Evolutionary conservation across 1,140 invertebrate genomes (phyloP).

Genomic region (Branchinecta lynchi): DNA sequence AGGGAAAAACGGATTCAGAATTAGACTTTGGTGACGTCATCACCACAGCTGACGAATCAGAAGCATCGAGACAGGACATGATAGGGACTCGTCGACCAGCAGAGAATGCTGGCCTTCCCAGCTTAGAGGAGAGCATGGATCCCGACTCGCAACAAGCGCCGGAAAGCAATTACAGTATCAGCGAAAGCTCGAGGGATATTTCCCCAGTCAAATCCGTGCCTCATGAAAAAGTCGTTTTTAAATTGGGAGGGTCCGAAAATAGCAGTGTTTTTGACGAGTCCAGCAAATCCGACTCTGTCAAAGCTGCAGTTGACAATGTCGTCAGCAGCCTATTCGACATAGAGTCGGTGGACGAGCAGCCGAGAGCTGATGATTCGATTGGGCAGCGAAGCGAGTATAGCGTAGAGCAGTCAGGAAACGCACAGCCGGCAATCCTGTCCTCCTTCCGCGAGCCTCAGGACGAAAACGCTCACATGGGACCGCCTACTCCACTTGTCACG

Average conservation of each 20-base stretch:
- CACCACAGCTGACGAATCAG: no score
- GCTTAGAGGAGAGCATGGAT: no score
- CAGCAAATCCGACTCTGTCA: not conserved
- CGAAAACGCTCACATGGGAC: slow-evolving; percentile 2
- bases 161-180: no score
- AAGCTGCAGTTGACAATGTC: not conserved
- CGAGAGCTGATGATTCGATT: not conserved
- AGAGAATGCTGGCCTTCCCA: no score
- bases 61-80: no score
- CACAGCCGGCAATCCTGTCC: not conserved
- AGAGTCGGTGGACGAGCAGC: not conserved
- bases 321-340: not conserved
- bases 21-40: no score
- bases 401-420: not conserved
- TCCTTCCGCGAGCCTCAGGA: not conserved
- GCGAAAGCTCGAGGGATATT: no score
- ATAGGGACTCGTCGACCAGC: no score
- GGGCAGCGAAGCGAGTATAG: not conserved
- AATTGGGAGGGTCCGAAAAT: not conserved
- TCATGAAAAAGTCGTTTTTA: not conserved
- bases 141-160: no score
- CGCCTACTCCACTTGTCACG: not conserved
- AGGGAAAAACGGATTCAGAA: no score
- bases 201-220: no score
- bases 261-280: not conserved